phyloP scores from a whole-genome alignment of 2,797 vertebrate species.

The Lepilemur septentrionalis region DNA sequence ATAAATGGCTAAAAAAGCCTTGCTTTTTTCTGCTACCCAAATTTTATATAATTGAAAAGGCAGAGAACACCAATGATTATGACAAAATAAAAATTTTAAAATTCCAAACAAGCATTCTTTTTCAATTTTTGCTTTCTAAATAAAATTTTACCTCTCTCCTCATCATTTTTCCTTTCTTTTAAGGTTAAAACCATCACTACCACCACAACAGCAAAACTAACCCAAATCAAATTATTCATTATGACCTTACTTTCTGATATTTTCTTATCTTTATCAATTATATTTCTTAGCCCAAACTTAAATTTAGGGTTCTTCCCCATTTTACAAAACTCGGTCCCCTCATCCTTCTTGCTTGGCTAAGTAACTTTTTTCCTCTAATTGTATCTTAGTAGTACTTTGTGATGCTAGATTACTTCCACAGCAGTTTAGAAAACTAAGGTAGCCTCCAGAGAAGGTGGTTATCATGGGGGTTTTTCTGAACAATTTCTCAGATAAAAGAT shows the following conservation, averaged over 20 bases:
- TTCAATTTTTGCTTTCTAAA: neutral
- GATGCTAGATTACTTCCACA: neutral
- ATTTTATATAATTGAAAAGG: neutral
- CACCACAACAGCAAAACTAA: neutral
- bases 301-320: neutral
- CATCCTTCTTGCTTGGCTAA: neutral
- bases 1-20: slow-evolving; percentile 26
- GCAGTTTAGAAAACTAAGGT: neutral
- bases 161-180: neutral
- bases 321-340: neutral
- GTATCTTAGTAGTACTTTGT: neutral
- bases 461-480: neutral
- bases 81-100: neutral
- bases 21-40: neutral
- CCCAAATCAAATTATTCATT: neutral
- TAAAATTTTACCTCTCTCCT: neutral
- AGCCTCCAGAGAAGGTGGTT: neutral
- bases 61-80: neutral
- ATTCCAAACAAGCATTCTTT: neutral
- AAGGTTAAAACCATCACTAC: neutral
- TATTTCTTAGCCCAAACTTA: neutral
- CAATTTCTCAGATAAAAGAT: neutral
- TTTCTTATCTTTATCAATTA: neutral
- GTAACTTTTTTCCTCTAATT: neutral
- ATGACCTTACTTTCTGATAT: neutral